Percentiles rank a stretch among this genome's conserved stretches.
phyloP scores from a whole-genome alignment of 2,888 invertebrate species.

The Odontocolon sp. region DNA sequence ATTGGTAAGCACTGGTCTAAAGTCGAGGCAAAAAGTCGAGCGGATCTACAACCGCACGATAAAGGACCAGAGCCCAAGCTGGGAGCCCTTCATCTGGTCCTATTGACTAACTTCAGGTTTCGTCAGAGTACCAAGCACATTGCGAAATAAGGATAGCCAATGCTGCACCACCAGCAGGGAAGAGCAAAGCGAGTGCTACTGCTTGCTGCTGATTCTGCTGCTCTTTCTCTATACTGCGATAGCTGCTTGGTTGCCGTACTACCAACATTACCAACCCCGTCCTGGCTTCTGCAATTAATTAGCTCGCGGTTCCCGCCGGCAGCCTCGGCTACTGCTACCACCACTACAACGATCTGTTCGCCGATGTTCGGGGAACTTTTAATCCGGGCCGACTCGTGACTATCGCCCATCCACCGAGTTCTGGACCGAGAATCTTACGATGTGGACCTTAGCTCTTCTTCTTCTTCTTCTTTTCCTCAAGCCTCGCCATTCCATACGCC shows the following conservation, averaged over 20 bases:
- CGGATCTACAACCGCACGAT: conserved; percentile 56
- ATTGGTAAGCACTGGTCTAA: conserved; percentile 17
- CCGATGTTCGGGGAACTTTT: conserved; percentile 75
- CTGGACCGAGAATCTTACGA: conserved; percentile 66
- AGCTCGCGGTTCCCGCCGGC: conserved; percentile 66
- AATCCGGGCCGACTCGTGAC: conserved; percentile 73
- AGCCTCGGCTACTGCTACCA: conserved; percentile 36
- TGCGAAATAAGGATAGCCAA: background rate
- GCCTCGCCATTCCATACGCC: background rate
- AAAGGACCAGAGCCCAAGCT: conserved; percentile 32
- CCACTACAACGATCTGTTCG: conserved; percentile 69
- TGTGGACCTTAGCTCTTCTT: conserved; percentile 55
- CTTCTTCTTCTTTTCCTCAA: conserved; percentile 24
- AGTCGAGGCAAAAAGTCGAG: conserved; percentile 73
- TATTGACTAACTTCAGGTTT: conserved; percentile 72
- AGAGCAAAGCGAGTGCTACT: conserved; percentile 24
- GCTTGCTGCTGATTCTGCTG: conserved; percentile 42
- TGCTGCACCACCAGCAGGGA: conserved; percentile 15
- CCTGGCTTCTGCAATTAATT: conserved; percentile 75
- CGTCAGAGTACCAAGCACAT: conserved; percentile 21
- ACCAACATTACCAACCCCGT: conserved; percentile 58
- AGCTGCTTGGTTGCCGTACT: conserved; percentile 44
- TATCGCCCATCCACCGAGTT: conserved; percentile 66
- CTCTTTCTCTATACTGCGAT: background rate
- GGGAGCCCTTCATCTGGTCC: conserved; percentile 53